These are phyloP conservation scores for Harpagoxenus sublaevis DNA, from an alignment of 2,888 invertebrate species.

Conservation along the genomic window DNA sequence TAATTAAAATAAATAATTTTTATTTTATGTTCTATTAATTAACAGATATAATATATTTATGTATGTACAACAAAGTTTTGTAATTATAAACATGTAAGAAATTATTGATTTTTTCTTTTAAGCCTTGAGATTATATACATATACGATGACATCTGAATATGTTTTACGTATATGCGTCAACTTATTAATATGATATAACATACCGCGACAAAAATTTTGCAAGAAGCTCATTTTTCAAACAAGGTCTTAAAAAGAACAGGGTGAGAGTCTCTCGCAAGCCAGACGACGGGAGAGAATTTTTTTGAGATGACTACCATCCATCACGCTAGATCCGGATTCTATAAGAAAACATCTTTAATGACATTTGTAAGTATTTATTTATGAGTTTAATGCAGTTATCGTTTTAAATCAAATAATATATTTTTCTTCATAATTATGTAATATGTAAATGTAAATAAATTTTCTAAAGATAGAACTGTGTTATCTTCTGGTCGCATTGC, in stretches of 20 bases:
- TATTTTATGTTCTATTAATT: background rate
- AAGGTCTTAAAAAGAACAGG: background rate
- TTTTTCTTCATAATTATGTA: background rate
- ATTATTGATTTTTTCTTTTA: background rate
- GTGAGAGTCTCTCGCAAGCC: background rate
- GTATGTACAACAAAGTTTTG: background rate
- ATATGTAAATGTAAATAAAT: background rate
- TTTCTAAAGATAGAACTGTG: background rate
- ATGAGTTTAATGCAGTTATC: background rate
- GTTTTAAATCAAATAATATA: background rate
- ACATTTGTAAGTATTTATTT: slow-evolving; percentile 47
- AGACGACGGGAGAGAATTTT: background rate
- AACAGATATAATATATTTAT: background rate
- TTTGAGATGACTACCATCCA: slow-evolving; percentile 18
- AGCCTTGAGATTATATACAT: background rate
- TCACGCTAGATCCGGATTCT: background rate
- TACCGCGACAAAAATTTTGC: background rate
- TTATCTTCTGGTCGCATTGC: background rate
- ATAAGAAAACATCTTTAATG: slow-evolving; percentile 31
- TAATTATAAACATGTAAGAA: background rate
- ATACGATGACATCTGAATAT: background rate
- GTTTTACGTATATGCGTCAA: background rate
- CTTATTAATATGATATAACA: background rate
- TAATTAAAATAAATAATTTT: background rate
- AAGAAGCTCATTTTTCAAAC: background rate